Percentiles rank a stretch among this genome's conserved stretches.
Evolutionary conservation across 37 sponge, comb jelly and placozoan species (phyloP).

Genomic region (Corticium candelabrum): DNA sequence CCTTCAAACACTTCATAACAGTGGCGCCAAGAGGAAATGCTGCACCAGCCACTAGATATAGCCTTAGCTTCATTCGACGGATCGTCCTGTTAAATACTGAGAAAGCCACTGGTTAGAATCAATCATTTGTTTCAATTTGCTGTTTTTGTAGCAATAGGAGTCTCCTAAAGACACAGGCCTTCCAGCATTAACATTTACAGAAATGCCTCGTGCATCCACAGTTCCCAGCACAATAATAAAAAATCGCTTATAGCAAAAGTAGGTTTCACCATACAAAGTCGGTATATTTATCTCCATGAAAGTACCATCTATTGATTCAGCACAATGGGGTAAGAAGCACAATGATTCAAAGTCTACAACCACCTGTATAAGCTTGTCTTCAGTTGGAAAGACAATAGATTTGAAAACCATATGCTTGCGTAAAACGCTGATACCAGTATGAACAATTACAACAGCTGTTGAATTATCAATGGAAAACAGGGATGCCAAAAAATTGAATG

Average conservation of each 20-base stretch:
- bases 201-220: conserved; percentile 13
- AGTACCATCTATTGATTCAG: conserved; percentile 7
- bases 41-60: conserved; percentile 7
- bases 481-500: no score
- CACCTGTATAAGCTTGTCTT: conserved; percentile 1
- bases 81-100: neutral
- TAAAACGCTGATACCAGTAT: neutral
- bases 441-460: neutral
- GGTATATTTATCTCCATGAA: conserved; percentile 12
- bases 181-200: conserved; percentile 10
- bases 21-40: conserved; percentile 3
- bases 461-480: conserved; percentile 10
- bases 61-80: neutral
- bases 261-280: conserved; percentile 1
- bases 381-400: no score
- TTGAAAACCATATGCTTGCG: no score
- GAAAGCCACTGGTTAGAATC: neutral
- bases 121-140: neutral
- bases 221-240: neutral
- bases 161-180: conserved; percentile 14
- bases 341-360: conserved; percentile 9
- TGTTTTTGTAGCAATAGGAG: conserved; percentile 1
- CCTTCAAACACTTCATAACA: conserved; percentile 19
- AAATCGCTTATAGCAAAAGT: conserved; percentile 13
- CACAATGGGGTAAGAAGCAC: conserved; percentile 13